Evolutionary conservation across 1,140 invertebrate species (phyloP), one percentile per base, ranked within the genome.

Genomic region (Acyrthosiphon pisum): DNA sequence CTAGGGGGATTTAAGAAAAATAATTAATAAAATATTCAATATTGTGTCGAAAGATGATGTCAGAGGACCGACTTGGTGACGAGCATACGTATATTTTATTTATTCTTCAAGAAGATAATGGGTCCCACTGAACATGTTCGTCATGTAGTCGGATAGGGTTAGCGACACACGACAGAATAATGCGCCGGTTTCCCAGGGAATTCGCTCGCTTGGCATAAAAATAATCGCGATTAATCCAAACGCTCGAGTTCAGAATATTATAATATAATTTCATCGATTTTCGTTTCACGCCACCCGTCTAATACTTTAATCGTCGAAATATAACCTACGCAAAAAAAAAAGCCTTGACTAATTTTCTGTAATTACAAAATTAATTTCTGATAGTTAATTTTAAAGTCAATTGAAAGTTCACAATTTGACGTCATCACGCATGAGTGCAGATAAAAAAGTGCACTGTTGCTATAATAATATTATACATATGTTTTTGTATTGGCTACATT

Each of bases 371-470:
- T 83, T 83, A 83, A 81, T 81, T 81, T 35, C 35, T 37, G 76
- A 81, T 81, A 7, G 30, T 81, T 81, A 37, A 83, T 83, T 83
- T 83, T 83, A 37, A 83, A 35, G 81, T 83, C 81, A 23, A 41
- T 41, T 83, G 81, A 83, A 83, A 83, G 37, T 83, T 83, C 81
- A 41, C 22, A 23, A 41, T 41, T 23, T 83, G 81, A 83, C 81
- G 81, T 83, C 37, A 83, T 83, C 8, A 22, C n/a, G 3, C 8
- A 7, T 23, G 22, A 83, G 2, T 37, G 14, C 18, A 50, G 76
- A 37, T 81, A 60, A 68, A 53, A 76, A 76, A 76, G 60, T 76
- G 60, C 60, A n/a, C 60, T 76, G 60, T 76, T 76, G n/a, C 60
- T n/a, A n/a, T 35, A 76, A 20, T n/a, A 20, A 41, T 3, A 41